A percentile compares a stretch with the other conserved stretches of the same genome.
Evolutionary conservation across 2,888 invertebrate species (phyloP).

Genomic region (Synergus gifuensis): DNA sequence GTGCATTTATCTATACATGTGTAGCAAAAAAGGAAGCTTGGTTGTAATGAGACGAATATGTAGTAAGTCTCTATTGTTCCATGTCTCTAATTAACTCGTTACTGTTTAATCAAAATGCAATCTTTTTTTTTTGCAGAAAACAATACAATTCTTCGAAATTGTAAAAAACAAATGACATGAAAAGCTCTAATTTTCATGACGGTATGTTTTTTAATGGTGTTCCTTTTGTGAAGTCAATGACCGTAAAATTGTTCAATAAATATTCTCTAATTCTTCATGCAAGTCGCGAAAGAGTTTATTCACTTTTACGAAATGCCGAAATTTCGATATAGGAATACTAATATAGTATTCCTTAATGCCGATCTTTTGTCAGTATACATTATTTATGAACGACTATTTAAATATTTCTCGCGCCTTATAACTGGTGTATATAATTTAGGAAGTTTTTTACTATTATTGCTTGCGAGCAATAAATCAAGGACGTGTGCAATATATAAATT

Average conservation of each 20-base stretch:
- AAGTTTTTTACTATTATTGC: neutral
- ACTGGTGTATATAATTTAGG: conserved; percentile 8
- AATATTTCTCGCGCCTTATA: neutral
- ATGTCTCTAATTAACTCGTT: neutral
- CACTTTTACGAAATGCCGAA: conserved; percentile 15
- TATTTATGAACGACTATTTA: neutral
- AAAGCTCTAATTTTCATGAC: no score
- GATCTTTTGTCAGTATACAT: neutral
- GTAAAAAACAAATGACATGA: neutral
- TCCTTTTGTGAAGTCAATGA: conserved; percentile 23
- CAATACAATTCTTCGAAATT: neutral
- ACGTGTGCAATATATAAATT: conserved; percentile 52
- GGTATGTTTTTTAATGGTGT: neutral
- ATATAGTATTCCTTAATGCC: no score
- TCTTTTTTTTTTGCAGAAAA: neutral
- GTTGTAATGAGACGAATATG: neutral
- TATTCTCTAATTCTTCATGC: conserved; percentile 4
- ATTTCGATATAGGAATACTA: neutral
- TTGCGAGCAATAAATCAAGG: conserved; percentile 28
- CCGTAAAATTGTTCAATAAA: conserved; percentile 17
- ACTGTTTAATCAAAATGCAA: neutral
- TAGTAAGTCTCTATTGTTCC: neutral
- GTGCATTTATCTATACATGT: neutral
- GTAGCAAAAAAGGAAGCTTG: conserved; percentile 11
- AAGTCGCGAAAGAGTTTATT: conserved; percentile 4